A percentile compares a stretch with the other conserved stretches of the same genome.
These are phyloP conservation scores for Aphidius ervi DNA, from an alignment of 1,140 invertebrate species.

Conservation along the genomic window DNA sequence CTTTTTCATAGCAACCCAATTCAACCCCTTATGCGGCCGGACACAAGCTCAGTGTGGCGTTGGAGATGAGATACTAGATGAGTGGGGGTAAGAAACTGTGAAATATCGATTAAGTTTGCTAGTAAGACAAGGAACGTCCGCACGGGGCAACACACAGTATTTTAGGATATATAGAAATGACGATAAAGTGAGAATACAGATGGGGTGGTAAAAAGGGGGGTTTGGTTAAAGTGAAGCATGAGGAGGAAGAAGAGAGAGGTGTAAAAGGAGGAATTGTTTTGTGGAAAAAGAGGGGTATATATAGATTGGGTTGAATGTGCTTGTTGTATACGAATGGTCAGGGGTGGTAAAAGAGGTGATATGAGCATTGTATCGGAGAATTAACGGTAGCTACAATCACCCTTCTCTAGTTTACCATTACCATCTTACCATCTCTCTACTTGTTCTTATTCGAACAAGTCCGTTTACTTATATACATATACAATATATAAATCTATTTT, in stretches of 20 bases:
- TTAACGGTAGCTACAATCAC: slow-evolving; percentile 45
- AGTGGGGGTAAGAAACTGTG: slow-evolving; percentile 55
- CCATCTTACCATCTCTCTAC: slow-evolving; percentile 7
- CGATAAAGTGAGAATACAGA: slow-evolving; percentile 24
- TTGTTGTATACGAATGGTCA: slow-evolving; percentile 34
- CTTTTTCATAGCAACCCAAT: slow-evolving; percentile 12
- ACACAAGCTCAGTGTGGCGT: slow-evolving; percentile 37
- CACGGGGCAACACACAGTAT: slow-evolving; percentile 30
- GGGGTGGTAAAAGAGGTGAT: slow-evolving; percentile 47
- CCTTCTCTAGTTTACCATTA: slow-evolving; percentile 23
- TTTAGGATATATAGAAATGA: neutral
- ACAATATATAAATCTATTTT: slow-evolving; percentile 5
- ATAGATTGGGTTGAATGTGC: slow-evolving; percentile 18
- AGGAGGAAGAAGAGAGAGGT: slow-evolving; percentile 8
- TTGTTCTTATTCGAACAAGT: slow-evolving; percentile 13
- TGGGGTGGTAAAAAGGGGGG: slow-evolving; percentile 24
- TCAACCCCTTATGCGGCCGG: slow-evolving; percentile 43
- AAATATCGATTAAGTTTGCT: slow-evolving; percentile 57
- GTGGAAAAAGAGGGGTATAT: slow-evolving; percentile 24
- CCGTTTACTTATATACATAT: neutral
- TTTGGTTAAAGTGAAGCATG: neutral
- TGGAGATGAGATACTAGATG: slow-evolving; percentile 1
- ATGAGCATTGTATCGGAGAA: slow-evolving; percentile 57
- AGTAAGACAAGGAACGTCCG: slow-evolving; percentile 55
- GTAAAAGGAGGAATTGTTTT: slow-evolving; percentile 13